Base-by-base conservation (phyloP, 2,888 invertebrate genomes). In the Rhogogaster chlorosoma region DNA sequence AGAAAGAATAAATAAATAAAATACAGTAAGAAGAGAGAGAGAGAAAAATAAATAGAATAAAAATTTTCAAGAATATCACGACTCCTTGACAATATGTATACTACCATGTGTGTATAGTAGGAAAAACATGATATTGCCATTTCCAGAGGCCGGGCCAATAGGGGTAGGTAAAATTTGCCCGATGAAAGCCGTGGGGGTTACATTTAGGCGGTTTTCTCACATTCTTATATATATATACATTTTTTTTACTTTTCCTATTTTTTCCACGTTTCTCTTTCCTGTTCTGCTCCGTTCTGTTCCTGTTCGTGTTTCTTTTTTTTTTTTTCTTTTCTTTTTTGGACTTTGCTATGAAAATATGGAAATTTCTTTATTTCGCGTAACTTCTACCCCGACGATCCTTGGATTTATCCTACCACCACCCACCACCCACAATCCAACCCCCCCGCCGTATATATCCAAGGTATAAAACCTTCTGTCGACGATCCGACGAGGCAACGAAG, bases 341-440 rank as follows among this genome's bases (percentile, higher is more conserved):
- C n/a, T 49, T 53, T 32, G 53, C 77, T 38, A 32, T 73, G 73
- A 61, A 80, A 38, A 80, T n/a, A n/a, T 80, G 80, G 9, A 80
- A 80, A 80, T 80, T 80, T 80, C 80, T 80, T 64, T 80, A 57
- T 64, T 80, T 61, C 80, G 80, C 26, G 4, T 9, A 38, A 38
- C 36, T 80, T 80, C 61, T 80, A 61, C 22, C 80, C 57, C 32
- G n/a, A 49, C 49, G 22, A 61, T 26, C 12, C 49, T 0, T n/a
- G 36, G 71, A 15, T 71, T 71, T 32, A 38, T 71, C 32, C 32
- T 3, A 32, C 71, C 6, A 53, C 53, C 53, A 3, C 6, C 10
- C 7, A 53, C n/a, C n/a, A 53, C 53, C 53, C 53, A n/a, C n/a
- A n/a, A 53, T n/a, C 53, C 53, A n/a, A 67, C 67, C 26, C 29